phyloP scores from a whole-genome alignment of 2,888 invertebrate species.

The Gymnosoma rotundatum region DNA sequence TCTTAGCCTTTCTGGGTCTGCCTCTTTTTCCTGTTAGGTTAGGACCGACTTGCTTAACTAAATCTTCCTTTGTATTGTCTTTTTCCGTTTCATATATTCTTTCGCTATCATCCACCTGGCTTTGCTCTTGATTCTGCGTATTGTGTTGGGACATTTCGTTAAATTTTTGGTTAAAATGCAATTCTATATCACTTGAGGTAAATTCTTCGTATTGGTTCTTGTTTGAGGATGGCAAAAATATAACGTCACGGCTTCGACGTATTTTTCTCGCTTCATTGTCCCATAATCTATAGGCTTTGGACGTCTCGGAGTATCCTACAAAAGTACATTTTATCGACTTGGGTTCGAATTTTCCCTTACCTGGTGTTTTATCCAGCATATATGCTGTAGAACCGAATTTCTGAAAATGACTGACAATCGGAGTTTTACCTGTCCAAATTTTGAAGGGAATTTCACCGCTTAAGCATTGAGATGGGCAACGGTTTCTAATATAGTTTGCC shows the following conservation, averaged over 20 bases:
- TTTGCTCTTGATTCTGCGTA: too few species aligned
- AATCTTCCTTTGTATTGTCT: too few species aligned
- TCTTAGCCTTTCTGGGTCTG: too few species aligned
- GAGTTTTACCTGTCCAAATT: conserved; percentile 58
- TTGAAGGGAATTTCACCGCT: conserved; percentile 43
- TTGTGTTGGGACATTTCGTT: too few species aligned
- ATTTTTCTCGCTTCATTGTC: conserved; percentile 24
- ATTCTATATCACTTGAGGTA: too few species aligned
- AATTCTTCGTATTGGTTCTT: conserved; percentile 12
- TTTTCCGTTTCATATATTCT: too few species aligned
- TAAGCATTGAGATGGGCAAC: conserved; percentile 60
- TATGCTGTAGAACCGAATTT: conserved; percentile 55
- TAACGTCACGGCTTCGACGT: conserved; percentile 44
- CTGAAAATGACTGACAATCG: conserved; percentile 57
- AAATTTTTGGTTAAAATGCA: too few species aligned
- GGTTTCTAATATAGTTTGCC: conserved; percentile 74
- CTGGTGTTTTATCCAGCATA: conserved; percentile 45
- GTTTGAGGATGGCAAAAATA: neutral
- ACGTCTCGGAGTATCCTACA: conserved; percentile 27
- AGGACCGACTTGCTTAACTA: too few species aligned
- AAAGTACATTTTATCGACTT: conserved; percentile 43
- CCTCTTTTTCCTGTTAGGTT: too few species aligned
- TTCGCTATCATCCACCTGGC: too few species aligned
- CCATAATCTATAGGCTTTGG: conserved; percentile 44
- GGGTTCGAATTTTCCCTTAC: conserved; percentile 60